Base-by-base conservation (phyloP, 2,888 invertebrate species). In the Itoplectis maculator region DNA sequence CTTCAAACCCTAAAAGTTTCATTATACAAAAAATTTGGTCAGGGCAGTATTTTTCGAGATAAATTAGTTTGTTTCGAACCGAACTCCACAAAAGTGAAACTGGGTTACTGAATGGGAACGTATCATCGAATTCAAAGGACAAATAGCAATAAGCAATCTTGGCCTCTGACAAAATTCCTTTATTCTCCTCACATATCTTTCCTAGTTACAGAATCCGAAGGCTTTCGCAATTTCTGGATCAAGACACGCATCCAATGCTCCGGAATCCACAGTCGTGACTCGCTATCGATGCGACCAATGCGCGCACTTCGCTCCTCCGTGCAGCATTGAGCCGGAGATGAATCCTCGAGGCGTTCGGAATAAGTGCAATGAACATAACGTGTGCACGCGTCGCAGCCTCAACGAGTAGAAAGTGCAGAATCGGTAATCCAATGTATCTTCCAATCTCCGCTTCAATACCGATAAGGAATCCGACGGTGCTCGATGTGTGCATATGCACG, bases 361-460 rank as follows among this genome's bases (percentile, higher is more conserved):
- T 65, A 47, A 59, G 59, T 74, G 59, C 66, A 56, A 66, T 70
- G 51, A 63, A 47, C 13, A 37, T 37, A 29, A 42, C 65, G 65
- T 42, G 42, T 29, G 23, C 49, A 70, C 79, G 74, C 74, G 70
- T 79, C 70, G 54, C 56, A 47, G 6, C 47, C 23, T 47, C 51
- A 68, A 49, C 68, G 13, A 73, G 63, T 79, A 79, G 79, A 79
- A 79, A 82, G 82, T 82, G 47, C 63, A 45, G 49, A 65, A 82
- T 76, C 66, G 75, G 66, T 56, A 40, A 82, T 82, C 68, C 77
- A 3, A 29, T 54, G 45, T 56, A 68, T 81, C 54, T 74, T 78
- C 40, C 56, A 11, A n/a, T 35, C 23, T 51, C 29, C 40, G 20
- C 49, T 49, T 15, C 23, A 69, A 69, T 49, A 20, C 63, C 40